Evolutionary conservation across 2,888 invertebrate species (phyloP), one percentile per base, ranked within the genome.

Genomic region (Heliconius ismenius): DNA sequence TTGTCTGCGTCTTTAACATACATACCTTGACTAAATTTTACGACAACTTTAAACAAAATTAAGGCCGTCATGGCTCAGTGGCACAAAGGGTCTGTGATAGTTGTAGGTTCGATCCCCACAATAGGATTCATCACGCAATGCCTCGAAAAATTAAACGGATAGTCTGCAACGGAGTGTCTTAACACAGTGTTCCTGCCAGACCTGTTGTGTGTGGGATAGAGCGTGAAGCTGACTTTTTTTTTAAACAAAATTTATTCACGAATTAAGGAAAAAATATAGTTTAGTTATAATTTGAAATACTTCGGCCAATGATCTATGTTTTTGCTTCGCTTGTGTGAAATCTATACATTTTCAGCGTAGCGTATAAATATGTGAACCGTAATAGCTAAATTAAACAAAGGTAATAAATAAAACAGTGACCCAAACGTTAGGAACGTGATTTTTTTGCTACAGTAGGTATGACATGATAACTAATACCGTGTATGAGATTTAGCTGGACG

Each of bases 1-100:
- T 79, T 81, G 85, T 77, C 79, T 76, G 74, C 79, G 79, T 79
- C 78, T 75, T 88, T 74, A 70, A 70, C 69, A 26, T 73, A 77
- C 72, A 73, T 69, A 28, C 24, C n/a, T 43, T 65, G n/a, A 58
- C 24, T 2, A 21, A 28, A 67, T 15, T 67, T 67, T 43, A 67
- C 67, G 39, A 43, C 39, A 39, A 39, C 39, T 39, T 24, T 39
- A 39, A 67, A 39, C 39, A 43, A 24, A 49, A 49, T 49, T 18
- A 7, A 49, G 49, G 18, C 18, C 49, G 18, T 21, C 7, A 18
- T 49, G 18, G 2, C 21, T 7, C 49, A 49, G 18, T 49, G 21
- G 7, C 21, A 18, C 2, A 49, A 49, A 18, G 18, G 3, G 7
- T 6, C 18, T 49, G 18, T 18, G 18, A 18, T 21, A 7, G 21